Base-by-base conservation (phyloP, 1,140 invertebrate genomes). In the Galleria mellonella region DNA sequence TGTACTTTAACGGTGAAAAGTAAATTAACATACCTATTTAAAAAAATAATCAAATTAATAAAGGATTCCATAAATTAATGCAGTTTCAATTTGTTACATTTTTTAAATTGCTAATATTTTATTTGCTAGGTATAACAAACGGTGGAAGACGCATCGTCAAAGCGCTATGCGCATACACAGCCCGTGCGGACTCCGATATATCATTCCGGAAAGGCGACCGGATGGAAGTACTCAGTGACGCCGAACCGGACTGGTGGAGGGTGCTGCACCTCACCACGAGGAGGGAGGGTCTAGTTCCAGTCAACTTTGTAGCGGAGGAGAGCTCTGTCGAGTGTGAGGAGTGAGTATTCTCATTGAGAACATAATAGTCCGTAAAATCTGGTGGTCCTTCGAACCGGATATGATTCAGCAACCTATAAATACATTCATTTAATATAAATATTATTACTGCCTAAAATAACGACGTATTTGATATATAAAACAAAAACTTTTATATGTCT, bases 271-370 rank as follows among this genome's bases (percentile, higher is more conserved):
- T 97, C 32, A 90, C 89, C 45, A 95, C 93, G 38, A 90, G 94
- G 43, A 89, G 93, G 54, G 94, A 95, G 75, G 97, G 96, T 5
- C 92, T 97, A 47, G 96, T 98, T 59, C 96, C 97, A 0, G 92
- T 96, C 72, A 98, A 97, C 83, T 98, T 97, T 75, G 96, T 98
- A 2, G 97, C 96, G 1, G 91, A 94, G 50, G 96, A 97, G 74
- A 92, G 94, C 71, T 97, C 96, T 28, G 94, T 97, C 7, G 96
- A 98, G 83, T 97, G 95, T 84, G 96, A 98, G 91, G 97, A 98
- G 96, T 98, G 87, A 94, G 93, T 92, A 42, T 32, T 23, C 17
- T 23, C n/a, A n/a, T n/a, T n/a, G n/a, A n/a, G n/a, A n/a, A n/a
- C n/a, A n/a, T n/a, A n/a, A n/a, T n/a, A n/a, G n/a, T n/a, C n/a